These are phyloP conservation scores for Eulithis prunata DNA, from an alignment of 2,888 invertebrate genomes.

Conservation along the genomic window DNA sequence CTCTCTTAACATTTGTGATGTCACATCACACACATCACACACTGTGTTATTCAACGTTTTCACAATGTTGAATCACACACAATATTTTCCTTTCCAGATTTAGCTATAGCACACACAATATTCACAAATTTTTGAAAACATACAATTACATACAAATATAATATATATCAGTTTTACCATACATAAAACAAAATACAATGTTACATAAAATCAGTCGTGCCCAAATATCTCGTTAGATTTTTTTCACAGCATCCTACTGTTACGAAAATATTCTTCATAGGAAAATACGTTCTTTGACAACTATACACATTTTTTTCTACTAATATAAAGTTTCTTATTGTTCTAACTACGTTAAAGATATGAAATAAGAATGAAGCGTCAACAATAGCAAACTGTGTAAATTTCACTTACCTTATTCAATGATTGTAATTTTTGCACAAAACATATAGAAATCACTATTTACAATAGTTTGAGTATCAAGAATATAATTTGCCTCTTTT, in stretches of 20 bases:
- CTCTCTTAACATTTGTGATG: too few species aligned
- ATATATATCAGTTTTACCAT: constrained; percentile 37
- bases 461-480: constrained; percentile 80
- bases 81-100: too few species aligned
- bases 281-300: constrained; percentile 14
- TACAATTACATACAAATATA: constrained; percentile 23
- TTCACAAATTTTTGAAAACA: neutral
- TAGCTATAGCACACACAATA: neutral
- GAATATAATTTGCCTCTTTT: constrained; percentile 66
- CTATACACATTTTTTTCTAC: constrained; percentile 6
- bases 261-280: constrained; percentile 19
- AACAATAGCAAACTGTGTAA: constrained; percentile 45
- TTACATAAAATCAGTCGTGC: constrained; percentile 66
- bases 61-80: too few species aligned
- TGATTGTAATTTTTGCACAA: constrained; percentile 46
- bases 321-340: neutral
- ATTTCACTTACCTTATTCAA: constrained; percentile 28
- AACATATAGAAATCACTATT: constrained; percentile 65
- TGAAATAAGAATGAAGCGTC: constrained; percentile 16
- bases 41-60: too few species aligned
- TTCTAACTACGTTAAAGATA: constrained; percentile 5
- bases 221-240: constrained; percentile 40
- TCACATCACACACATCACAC: too few species aligned
- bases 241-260: constrained; percentile 48
- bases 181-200: constrained; percentile 46